Conservation (phyloP, 1,140 invertebrate genomes). For the Linepithema humile region DNA sequence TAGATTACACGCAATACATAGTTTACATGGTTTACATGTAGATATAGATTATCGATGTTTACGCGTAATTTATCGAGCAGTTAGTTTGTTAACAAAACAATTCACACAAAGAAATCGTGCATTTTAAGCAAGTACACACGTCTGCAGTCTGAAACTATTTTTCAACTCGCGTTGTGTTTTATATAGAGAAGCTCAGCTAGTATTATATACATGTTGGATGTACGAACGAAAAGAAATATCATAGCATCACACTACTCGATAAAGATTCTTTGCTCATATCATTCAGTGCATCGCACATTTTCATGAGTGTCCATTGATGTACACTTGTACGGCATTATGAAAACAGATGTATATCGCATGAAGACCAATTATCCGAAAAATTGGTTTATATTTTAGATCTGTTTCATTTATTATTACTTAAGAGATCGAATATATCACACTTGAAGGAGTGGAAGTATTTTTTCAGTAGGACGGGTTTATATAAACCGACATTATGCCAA, state of each 20-base stretch:
- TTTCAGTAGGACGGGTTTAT: slow-evolving; percentile 15
- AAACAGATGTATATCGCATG: background rate
- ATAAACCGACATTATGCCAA: background rate
- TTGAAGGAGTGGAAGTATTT: background rate
- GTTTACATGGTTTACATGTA: slow-evolving; percentile 36
- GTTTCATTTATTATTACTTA: slow-evolving; percentile 20
- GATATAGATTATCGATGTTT: slow-evolving; percentile 14
- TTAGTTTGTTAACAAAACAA: slow-evolving; percentile 8
- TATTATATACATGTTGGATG: background rate
- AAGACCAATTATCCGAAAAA: slow-evolving; percentile 7
- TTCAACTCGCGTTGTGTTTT: slow-evolving; percentile 4
- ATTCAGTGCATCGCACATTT: slow-evolving; percentile 33
- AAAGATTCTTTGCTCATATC: slow-evolving; percentile 39
- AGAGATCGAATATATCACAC: background rate
- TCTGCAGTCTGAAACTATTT: slow-evolving; percentile 7
- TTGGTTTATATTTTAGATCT: slow-evolving; percentile 14
- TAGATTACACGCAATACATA: slow-evolving; percentile 1
- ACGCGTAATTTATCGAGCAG: background rate
- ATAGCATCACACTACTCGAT: background rate
- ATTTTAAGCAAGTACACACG: slow-evolving; percentile 5
- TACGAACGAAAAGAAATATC: background rate
- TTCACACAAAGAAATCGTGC: background rate
- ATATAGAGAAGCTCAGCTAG: background rate
- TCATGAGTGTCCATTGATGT: slow-evolving; percentile 27
- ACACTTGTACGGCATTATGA: slow-evolving; percentile 29